Evolutionary conservation across 2,888 invertebrate species (phyloP).

Genomic region (Coleophora flavipennella): DNA sequence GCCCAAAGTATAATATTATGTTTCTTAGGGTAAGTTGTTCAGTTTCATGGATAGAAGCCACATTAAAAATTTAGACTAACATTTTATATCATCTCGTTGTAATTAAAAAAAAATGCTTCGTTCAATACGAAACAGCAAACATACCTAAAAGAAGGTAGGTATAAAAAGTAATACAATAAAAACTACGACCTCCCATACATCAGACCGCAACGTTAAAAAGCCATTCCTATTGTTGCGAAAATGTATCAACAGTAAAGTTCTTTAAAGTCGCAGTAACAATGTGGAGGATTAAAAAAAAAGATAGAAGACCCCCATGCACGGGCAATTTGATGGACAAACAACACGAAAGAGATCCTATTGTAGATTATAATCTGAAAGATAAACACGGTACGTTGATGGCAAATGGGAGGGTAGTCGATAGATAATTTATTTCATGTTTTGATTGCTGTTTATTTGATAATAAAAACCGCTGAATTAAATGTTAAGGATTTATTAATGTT

Average conservation of each 20-base stretch:
- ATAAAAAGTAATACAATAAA: not conserved
- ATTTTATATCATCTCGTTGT: no score
- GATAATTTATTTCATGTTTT: slow-evolving; percentile 1
- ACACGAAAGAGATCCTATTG: slow-evolving; percentile 4
- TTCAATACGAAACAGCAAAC: no score
- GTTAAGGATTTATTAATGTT: not conserved
- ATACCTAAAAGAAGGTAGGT: not conserved
- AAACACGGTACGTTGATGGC: slow-evolving; percentile 4
- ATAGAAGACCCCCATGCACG: slow-evolving; percentile 1
- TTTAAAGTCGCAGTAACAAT: no score
- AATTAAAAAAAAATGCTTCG: no score
- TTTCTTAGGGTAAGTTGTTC: no score
- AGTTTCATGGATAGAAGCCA: no score
- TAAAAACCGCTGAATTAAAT: not conserved
- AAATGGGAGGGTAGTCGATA: not conserved
- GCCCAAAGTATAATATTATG: no score
- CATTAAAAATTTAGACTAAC: no score
- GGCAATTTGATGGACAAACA: slow-evolving; percentile 11
- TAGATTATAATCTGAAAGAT: slow-evolving; percentile 10
- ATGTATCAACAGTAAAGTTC: not conserved
- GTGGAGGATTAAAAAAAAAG: no score
- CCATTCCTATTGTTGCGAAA: slow-evolving; percentile 1
- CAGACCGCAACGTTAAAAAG: slow-evolving; percentile 5
- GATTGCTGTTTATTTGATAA: no score
- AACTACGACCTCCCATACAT: slow-evolving; percentile 2